Evolutionary conservation across 2,797 vertebrate genomes (phyloP).

Genomic region (Pseudochirops cupreus): DNA sequence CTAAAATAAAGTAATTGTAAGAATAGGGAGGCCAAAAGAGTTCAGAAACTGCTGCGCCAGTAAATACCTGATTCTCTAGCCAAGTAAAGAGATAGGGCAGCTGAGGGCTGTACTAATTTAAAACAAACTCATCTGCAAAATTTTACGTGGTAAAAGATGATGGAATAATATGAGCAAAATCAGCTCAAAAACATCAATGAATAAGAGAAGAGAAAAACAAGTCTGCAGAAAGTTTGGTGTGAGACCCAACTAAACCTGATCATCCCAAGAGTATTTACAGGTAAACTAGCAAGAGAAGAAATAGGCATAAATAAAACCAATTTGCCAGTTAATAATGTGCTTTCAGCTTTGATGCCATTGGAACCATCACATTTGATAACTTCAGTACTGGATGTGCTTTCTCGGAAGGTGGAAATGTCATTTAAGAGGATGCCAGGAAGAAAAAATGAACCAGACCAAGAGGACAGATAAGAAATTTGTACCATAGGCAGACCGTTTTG

Average conservation of each 20-base stretch:
- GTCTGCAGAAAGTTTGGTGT: neutral
- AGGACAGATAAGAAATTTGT: neutral
- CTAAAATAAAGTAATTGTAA: neutral
- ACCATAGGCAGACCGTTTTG: neutral
- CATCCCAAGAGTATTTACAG: neutral
- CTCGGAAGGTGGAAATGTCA: neutral
- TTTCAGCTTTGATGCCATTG: neutral
- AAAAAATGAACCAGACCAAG: neutral
- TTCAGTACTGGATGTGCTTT: neutral
- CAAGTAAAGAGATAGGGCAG: neutral
- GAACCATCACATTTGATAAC: neutral
- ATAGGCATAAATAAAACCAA: neutral
- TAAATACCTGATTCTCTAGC: neutral
- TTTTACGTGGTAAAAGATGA: neutral
- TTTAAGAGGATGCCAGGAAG: neutral
- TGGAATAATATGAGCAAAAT: neutral
- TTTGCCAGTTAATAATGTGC: neutral
- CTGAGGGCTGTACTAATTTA: neutral
- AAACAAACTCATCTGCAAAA: neutral
- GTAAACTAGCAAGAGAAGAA: neutral
- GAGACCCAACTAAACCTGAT: neutral
- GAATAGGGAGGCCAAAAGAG: neutral
- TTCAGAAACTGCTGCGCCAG: neutral
- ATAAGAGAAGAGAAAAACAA: neutral
- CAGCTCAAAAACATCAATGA: neutral